Conservation (phyloP, 2,888 invertebrate species). For the Agonopterix subpropinquella region DNA sequence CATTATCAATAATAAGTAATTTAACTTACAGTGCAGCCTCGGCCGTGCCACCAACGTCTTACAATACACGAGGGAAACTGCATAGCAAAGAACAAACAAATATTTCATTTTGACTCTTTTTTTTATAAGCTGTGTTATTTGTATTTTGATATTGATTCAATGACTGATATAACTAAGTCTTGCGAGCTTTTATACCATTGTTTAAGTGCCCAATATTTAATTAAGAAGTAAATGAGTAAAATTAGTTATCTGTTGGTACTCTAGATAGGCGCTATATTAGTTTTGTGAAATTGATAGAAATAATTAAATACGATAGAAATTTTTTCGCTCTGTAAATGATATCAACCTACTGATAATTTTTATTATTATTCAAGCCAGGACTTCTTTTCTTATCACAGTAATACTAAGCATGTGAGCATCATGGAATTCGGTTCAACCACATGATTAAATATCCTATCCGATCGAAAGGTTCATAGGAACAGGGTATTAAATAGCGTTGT, state of each 20-base stretch:
- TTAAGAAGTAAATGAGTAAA: background rate
- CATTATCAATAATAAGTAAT: background rate
- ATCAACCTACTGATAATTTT: too few species aligned
- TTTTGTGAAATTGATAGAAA: background rate
- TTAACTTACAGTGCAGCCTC: constrained; percentile 25
- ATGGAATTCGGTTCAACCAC: too few species aligned
- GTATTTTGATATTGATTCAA: background rate
- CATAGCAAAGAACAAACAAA: constrained; percentile 31
- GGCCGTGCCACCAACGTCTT: constrained; percentile 30
- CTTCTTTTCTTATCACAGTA: too few species aligned
- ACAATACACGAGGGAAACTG: constrained; percentile 34
- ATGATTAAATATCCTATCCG: too few species aligned
- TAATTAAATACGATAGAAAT: too few species aligned
- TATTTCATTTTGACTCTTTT: constrained; percentile 29
- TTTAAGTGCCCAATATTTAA: background rate
- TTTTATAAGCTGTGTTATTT: constrained; percentile 4
- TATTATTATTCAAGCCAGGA: too few species aligned
- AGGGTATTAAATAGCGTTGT: too few species aligned
- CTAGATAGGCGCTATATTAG: background rate
- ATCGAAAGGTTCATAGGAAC: too few species aligned
- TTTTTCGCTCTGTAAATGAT: too few species aligned
- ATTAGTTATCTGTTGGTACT: background rate
- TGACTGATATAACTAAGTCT: background rate
- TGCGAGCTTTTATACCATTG: background rate
- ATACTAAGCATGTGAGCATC: too few species aligned